Evolutionary conservation across 1,140 invertebrate genomes (phyloP).

Genomic region (Drosophila rufa): DNA sequence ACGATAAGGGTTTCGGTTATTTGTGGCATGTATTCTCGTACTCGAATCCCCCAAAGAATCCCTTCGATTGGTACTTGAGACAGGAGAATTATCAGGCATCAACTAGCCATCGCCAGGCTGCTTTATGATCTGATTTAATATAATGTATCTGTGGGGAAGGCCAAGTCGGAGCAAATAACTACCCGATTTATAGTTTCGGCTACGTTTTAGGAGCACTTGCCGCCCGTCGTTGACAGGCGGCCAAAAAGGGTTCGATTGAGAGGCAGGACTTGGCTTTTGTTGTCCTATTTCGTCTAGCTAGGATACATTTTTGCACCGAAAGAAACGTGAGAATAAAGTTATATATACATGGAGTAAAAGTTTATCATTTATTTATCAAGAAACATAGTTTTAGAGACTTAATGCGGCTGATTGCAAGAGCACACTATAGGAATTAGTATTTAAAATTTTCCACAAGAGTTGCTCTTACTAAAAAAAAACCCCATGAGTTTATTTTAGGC

Average conservation of each 20-base stretch:
- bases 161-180: slow-evolving; percentile 7
- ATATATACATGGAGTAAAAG: background rate
- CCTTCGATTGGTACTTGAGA: slow-evolving; percentile 27
- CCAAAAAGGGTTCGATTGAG: slow-evolving; percentile 64
- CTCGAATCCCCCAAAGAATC: slow-evolving; percentile 24
- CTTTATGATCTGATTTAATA: slow-evolving; percentile 33
- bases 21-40: slow-evolving; percentile 43
- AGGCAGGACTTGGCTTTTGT: slow-evolving; percentile 55
- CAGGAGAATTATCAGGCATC: slow-evolving; percentile 24
- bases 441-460: too few relatives aligned
- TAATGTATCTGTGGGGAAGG: slow-evolving; percentile 17
- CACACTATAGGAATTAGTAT: background rate
- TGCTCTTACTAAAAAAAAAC: too few relatives aligned
- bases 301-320: slow-evolving; percentile 10
- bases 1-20: slow-evolving; percentile 39
- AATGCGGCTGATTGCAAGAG: background rate
- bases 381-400: background rate
- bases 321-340: too few relatives aligned
- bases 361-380: background rate
- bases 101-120: slow-evolving; percentile 10
- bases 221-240: slow-evolving; percentile 23
- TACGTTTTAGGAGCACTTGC: slow-evolving; percentile 37
- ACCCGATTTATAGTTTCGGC: slow-evolving; percentile 29
- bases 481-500: too few relatives aligned
- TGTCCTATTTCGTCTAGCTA: slow-evolving; percentile 7